Percentiles rank a stretch among this genome's conserved stretches.
These are phyloP conservation scores for Excalfactoria chinensis DNA, from an alignment of 2,113 vertebrate genomes.

Conservation along the genomic window DNA sequence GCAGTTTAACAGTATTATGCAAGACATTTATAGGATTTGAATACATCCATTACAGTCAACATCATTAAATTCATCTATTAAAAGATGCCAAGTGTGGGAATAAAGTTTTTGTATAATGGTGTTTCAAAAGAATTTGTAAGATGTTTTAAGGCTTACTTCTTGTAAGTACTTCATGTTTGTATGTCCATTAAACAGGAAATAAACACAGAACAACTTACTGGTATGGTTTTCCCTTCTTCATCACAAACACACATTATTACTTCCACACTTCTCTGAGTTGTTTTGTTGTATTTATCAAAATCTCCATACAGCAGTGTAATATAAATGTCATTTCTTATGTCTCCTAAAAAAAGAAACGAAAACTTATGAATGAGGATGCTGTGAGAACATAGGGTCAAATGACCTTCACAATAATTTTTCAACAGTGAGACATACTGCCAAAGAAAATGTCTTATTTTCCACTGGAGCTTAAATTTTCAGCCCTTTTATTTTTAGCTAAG, in stretches of 20 bases:
- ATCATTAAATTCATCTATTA: background rate
- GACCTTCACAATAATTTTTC: background rate
- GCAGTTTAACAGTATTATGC: background rate
- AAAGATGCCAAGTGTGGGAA: background rate
- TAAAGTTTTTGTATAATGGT: background rate
- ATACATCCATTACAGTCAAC: background rate
- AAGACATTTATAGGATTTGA: background rate
- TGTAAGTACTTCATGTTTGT: background rate
- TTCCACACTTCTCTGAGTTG: slow-evolving; percentile 96
- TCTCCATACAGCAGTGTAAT: slow-evolving; percentile 91
- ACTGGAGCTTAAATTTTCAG: background rate
- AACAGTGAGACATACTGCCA: background rate
- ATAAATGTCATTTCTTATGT: slow-evolving; percentile 98
- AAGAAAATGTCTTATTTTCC: background rate
- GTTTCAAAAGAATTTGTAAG: background rate
- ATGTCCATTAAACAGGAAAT: background rate
- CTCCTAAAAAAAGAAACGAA: slow-evolving; percentile 76
- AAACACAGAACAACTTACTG: slow-evolving; percentile 77
- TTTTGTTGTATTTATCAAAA: slow-evolving; percentile 98
- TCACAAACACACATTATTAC: slow-evolving; percentile 97
- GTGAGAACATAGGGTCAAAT: background rate
- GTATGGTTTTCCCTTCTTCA: slow-evolving; percentile 91
- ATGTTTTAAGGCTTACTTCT: background rate
- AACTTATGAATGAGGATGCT: background rate
- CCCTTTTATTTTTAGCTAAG: background rate